Evolutionary conservation across 2,113 vertebrate genomes (phyloP).

Genomic region (Anguilla japonica): DNA sequence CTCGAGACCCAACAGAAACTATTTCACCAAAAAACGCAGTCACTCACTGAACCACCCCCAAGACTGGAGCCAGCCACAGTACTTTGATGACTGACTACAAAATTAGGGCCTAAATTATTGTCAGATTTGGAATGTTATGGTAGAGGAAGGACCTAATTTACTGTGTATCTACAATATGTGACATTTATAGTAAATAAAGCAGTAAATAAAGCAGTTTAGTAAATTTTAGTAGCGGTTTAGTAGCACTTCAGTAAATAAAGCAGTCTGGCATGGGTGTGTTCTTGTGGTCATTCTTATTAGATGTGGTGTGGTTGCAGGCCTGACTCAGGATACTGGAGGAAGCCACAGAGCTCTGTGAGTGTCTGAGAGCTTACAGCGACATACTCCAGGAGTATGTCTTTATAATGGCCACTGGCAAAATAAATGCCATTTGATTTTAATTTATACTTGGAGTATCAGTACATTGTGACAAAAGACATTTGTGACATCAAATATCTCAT

Average conservation of each 20-base stretch:
- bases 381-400: neutral
- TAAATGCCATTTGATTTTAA: neutral
- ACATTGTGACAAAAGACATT: neutral
- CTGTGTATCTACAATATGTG: neutral
- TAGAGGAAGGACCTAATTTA: neutral
- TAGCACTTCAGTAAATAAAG: neutral
- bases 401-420: neutral
- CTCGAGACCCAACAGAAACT: neutral
- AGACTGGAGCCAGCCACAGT: neutral
- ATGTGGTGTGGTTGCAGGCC: neutral
- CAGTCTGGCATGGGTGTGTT: neutral
- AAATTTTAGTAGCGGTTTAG: neutral
- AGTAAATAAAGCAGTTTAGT: no score
- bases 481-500: neutral
- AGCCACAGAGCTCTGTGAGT: neutral
- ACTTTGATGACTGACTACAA: neutral
- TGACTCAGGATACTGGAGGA: neutral
- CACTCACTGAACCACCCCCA: neutral
- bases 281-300: neutral
- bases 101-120: neutral
- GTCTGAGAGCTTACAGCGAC: neutral
- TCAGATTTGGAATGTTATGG: neutral
- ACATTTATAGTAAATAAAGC: neutral
- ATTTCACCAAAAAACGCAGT: slow-evolving; percentile 2
- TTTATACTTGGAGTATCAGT: no score